Percentiles rank a stretch among this genome's conserved stretches.
These are phyloP conservation scores for Platynereis dumerilii DNA, from an alignment of 2,888 invertebrate species.

Conservation along the genomic window DNA sequence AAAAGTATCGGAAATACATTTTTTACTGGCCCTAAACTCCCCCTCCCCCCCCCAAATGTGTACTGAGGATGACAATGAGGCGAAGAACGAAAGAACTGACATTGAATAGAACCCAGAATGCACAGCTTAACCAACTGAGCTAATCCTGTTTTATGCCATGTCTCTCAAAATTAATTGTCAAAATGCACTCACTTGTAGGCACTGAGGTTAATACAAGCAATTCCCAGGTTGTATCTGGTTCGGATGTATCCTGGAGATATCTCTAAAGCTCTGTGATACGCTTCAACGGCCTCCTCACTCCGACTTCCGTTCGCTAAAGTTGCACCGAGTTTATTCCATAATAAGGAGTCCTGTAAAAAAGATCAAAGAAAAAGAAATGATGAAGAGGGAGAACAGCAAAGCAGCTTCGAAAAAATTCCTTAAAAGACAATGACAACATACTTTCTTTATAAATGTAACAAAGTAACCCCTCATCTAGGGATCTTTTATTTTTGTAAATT, in stretches of 20 bases:
- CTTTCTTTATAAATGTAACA: background rate
- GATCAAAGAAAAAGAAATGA: background rate
- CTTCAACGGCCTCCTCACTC: constrained; percentile 95
- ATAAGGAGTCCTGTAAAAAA: constrained; percentile 74
- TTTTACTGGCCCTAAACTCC: too few species aligned
- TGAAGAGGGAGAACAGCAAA: background rate
- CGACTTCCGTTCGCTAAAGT: constrained; percentile 94
- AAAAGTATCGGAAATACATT: too few species aligned
- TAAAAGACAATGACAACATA: background rate
- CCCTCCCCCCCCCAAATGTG: too few species aligned
- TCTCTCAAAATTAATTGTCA: too few species aligned
- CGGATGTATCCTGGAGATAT: constrained; percentile 95
- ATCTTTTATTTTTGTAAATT: too few species aligned
- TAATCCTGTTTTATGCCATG: too few species aligned
- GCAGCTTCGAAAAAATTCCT: too few species aligned
- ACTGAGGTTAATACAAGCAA: constrained; percentile 94
- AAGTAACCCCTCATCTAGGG: too few species aligned
- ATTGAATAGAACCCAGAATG: too few species aligned
- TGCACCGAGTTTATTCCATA: constrained; percentile 98
- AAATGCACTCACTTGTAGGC: constrained; percentile 77
- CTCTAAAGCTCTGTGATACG: constrained; percentile 89
- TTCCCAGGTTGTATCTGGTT: constrained; percentile 96
- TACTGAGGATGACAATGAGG: too few species aligned
- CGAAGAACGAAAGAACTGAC: too few species aligned
- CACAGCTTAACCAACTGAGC: too few species aligned